These are phyloP conservation scores for Cnemophilus loriae DNA, from an alignment of 2,113 vertebrate genomes.

Conservation along the genomic window DNA sequence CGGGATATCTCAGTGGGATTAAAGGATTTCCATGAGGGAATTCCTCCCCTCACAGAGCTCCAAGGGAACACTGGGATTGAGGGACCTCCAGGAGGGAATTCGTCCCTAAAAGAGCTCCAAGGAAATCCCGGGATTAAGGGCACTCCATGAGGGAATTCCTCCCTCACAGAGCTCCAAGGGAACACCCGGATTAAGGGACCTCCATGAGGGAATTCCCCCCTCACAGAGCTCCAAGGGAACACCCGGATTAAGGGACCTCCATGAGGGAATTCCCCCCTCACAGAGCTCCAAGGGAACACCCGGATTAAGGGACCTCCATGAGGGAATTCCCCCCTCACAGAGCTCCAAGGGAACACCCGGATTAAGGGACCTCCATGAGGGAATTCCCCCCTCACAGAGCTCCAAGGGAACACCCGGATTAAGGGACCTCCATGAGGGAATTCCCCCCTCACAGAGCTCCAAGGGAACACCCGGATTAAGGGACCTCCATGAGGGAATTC, in stretches of 20 bases:
- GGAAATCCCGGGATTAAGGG: accelerated
- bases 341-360: accelerated
- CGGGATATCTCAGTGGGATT: too few relatives aligned
- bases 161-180: accelerated
- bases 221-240: neutral
- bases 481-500: neutral
- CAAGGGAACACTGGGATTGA: accelerated
- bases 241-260: neutral
- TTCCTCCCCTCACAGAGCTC: accelerated
- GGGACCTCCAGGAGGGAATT: accelerated
- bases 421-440: neutral
- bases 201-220: too few relatives aligned
- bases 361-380: too few relatives aligned
- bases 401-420: accelerated
- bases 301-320: accelerated
- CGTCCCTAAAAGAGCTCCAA: accelerated
- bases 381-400: too few relatives aligned
- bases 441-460: accelerated
- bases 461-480: neutral
- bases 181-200: too few relatives aligned
- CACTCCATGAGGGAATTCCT: accelerated
- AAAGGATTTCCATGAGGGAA: accelerated
- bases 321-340: neutral
- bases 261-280: neutral
- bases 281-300: accelerated